A percentile compares a stretch with the other conserved stretches of the same genome.
phyloP scores from a whole-genome alignment of 2,113 vertebrate species.

The Lamprotornis superbus region DNA sequence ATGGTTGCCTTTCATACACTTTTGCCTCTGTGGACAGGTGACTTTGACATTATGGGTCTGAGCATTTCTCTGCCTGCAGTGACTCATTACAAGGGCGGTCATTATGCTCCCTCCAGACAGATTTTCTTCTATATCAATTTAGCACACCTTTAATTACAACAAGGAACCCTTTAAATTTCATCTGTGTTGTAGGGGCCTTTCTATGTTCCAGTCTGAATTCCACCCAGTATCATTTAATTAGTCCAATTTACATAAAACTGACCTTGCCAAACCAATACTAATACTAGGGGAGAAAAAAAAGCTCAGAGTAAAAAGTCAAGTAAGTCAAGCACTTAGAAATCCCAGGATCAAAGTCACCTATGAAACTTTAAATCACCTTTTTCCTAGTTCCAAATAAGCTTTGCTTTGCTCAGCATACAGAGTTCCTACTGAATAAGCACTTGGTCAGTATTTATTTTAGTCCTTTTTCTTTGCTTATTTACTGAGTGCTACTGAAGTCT shows the following conservation, averaged over 20 bases:
- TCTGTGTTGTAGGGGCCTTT: not conserved
- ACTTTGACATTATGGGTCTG: not conserved
- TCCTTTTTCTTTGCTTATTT: not conserved
- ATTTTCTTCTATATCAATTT: conserved; percentile 10
- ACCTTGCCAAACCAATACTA: not conserved
- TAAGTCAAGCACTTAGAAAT: not conserved
- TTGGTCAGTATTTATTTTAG: not conserved
- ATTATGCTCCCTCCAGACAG: conserved; percentile 24
- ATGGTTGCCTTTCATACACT: not conserved
- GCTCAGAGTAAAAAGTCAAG: not conserved
- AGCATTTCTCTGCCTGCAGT: not conserved
- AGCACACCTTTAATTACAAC: conserved; percentile 21
- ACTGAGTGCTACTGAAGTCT: not conserved
- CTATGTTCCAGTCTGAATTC: not conserved
- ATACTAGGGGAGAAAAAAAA: not conserved
- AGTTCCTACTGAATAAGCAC: not conserved
- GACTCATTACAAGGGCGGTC: not conserved
- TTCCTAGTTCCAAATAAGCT: not conserved
- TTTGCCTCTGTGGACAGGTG: not conserved
- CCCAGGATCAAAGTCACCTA: not conserved
- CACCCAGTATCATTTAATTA: conserved; percentile 15
- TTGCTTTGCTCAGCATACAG: not conserved
- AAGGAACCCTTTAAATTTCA: conserved; percentile 12
- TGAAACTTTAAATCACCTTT: not conserved
- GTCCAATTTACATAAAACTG: conserved; percentile 14